Conservation (phyloP, 1,140 invertebrate species). For the Episyrphus balteatus region DNA sequence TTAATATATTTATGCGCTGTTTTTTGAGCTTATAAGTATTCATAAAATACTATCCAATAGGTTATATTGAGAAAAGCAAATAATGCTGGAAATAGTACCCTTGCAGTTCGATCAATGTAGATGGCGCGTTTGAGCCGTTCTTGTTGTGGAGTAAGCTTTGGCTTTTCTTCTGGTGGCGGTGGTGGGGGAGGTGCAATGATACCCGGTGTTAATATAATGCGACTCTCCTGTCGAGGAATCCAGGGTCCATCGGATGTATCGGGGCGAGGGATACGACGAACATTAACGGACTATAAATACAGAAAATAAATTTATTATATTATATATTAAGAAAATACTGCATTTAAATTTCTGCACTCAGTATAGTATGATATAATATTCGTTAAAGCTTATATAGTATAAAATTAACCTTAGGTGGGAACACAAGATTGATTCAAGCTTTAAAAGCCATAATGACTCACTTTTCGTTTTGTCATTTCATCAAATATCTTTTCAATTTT, state of each 20-base stretch:
- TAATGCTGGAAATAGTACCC: constrained; percentile 76
- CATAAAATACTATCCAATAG: constrained; percentile 82
- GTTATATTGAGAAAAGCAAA: constrained; percentile 75
- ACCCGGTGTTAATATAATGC: constrained; percentile 26
- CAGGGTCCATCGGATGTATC: constrained; percentile 31
- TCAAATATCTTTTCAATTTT: constrained; percentile 35
- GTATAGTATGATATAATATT: too few relatives aligned
- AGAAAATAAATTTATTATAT: too few relatives aligned
- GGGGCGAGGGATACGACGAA: constrained; percentile 19
- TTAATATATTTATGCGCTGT: too few relatives aligned
- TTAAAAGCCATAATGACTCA: too few relatives aligned
- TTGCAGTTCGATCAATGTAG: constrained; percentile 73
- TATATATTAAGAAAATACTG: too few relatives aligned
- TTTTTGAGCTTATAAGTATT: constrained; percentile 53
- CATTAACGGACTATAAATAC: too few relatives aligned
- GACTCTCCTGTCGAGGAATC: constrained; percentile 33
- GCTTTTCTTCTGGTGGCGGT: constrained; percentile 39
- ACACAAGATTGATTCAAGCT: too few relatives aligned
- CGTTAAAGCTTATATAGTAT: too few relatives aligned
- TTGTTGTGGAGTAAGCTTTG: constrained; percentile 49
- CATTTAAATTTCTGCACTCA: too few relatives aligned
- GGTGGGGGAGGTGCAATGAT: constrained; percentile 36
- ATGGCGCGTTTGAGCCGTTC: constrained; percentile 62
- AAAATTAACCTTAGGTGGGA: too few relatives aligned
- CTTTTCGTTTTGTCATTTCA: constrained; percentile 27